These are phyloP conservation scores for Aphrophora alni DNA, from an alignment of 2,888 invertebrate species.

Conservation along the genomic window DNA sequence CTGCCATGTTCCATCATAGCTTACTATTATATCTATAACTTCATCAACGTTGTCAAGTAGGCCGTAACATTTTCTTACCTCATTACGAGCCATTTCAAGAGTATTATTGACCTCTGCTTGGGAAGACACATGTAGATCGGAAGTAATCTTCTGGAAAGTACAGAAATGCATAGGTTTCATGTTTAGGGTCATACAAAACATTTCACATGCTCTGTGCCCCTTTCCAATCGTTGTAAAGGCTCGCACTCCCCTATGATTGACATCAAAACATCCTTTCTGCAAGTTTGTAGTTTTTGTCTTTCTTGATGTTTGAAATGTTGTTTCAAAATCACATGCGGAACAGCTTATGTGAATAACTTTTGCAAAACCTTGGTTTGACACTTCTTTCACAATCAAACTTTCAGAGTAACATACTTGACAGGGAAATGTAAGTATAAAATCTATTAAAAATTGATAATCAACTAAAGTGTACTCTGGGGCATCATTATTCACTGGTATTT, in stretches of 20 bases:
- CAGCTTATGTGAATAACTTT: too few species aligned
- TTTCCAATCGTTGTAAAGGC: not conserved
- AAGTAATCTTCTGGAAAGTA: not conserved
- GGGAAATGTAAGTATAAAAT: too few species aligned
- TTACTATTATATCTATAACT: slow-evolving; percentile 40
- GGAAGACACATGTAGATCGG: not conserved
- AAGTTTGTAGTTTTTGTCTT: not conserved
- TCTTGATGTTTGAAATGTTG: too few species aligned
- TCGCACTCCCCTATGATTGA: not conserved
- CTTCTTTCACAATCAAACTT: too few species aligned
- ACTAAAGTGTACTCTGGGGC: slow-evolving; percentile 18
- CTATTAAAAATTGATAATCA: not conserved
- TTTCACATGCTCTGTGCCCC: not conserved
- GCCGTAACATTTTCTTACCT: slow-evolving; percentile 2
- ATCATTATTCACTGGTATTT: not conserved
- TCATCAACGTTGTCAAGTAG: not conserved
- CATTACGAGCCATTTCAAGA: not conserved
- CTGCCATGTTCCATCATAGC: slow-evolving; percentile 44
- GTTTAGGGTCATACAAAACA: slow-evolving; percentile 2
- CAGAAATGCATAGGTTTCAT: not conserved
- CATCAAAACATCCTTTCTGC: not conserved
- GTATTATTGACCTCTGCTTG: not conserved
- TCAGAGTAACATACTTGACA: too few species aligned
- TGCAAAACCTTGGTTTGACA: too few species aligned
- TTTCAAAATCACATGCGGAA: too few species aligned